These are phyloP conservation scores for Drosophila nigrodunni DNA, from an alignment of 1,140 invertebrate genomes.

Conservation along the genomic window DNA sequence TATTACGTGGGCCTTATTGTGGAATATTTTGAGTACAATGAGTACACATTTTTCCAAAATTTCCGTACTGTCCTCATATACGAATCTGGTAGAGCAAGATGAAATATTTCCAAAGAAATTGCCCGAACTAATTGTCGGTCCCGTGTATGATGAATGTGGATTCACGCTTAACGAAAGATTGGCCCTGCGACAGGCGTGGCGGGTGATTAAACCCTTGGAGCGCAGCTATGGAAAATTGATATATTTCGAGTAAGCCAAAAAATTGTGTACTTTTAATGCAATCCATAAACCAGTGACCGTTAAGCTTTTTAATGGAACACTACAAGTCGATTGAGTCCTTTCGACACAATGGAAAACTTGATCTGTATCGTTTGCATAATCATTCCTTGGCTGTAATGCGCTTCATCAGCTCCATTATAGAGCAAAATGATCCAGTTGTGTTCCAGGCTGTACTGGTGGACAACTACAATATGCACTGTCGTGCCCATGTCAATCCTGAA, in stretches of 20 bases:
- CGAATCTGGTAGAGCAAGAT: neutral
- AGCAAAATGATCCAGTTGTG: conserved; percentile 45
- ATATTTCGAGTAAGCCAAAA: conserved; percentile 18
- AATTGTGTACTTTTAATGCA: neutral
- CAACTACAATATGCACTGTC: conserved; percentile 35
- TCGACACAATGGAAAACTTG: conserved; percentile 4
- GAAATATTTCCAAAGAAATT: conserved; percentile 53
- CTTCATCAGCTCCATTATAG: conserved; percentile 55
- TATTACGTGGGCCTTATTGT: neutral
- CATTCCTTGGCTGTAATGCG: conserved; percentile 48
- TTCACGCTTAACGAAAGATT: conserved; percentile 56
- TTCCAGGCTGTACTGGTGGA: conserved; percentile 53
- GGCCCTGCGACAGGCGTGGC: conserved; percentile 57
- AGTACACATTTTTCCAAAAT: neutral
- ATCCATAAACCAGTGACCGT: neutral
- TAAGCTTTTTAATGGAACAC: conserved; percentile 48
- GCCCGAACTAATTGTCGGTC: conserved; percentile 34
- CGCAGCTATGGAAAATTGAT: conserved; percentile 54
- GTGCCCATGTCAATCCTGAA: conserved; percentile 9
- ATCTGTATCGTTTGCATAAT: conserved; percentile 45
- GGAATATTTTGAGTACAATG: neutral
- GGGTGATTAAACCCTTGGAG: conserved; percentile 44
- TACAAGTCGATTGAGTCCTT: conserved; percentile 45
- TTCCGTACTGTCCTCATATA: neutral
- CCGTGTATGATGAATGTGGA: conserved; percentile 50